Conservation (phyloP, 1,140 invertebrate genomes). For the Diabrotica undecimpunctata region DNA sequence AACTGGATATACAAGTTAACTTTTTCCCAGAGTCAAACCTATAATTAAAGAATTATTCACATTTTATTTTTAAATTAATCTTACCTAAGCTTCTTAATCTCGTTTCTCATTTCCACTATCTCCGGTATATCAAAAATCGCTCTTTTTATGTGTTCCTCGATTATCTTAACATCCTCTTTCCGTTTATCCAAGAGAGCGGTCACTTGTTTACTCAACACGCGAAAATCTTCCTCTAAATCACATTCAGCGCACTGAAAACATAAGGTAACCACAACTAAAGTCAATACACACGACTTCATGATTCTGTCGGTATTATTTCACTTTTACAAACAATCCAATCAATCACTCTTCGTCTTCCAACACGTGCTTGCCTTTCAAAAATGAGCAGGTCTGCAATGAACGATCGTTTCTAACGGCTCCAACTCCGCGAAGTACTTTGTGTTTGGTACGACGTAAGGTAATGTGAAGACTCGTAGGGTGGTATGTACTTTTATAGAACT, state of each 20-base stretch:
- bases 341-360: too few relatives aligned
- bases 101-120: constrained; percentile 41
- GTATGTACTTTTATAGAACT: constrained; percentile 18
- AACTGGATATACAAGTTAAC: neutral
- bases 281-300: constrained; percentile 8
- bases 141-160: constrained; percentile 59
- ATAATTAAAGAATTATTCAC: constrained; percentile 4
- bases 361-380: too few relatives aligned
- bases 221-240: constrained; percentile 50
- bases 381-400: too few relatives aligned
- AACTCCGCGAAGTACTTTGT: neutral
- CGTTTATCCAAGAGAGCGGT: constrained; percentile 57
- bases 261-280: constrained; percentile 3
- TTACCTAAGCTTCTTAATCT: constrained; percentile 44
- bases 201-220: constrained; percentile 59
- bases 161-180: constrained; percentile 61
- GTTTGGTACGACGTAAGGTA: neutral
- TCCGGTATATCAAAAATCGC: constrained; percentile 41
- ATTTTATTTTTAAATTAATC: constrained; percentile 4
- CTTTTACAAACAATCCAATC: too few relatives aligned
- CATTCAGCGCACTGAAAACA: constrained; percentile 20
- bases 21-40: neutral
- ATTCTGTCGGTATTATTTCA: neutral
- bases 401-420: too few relatives aligned
- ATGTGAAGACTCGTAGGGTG: neutral